Evolutionary conservation across 2,113 vertebrate species (phyloP), one percentile per base, ranked within the genome.

Genomic region (Lates calcarifer): DNA sequence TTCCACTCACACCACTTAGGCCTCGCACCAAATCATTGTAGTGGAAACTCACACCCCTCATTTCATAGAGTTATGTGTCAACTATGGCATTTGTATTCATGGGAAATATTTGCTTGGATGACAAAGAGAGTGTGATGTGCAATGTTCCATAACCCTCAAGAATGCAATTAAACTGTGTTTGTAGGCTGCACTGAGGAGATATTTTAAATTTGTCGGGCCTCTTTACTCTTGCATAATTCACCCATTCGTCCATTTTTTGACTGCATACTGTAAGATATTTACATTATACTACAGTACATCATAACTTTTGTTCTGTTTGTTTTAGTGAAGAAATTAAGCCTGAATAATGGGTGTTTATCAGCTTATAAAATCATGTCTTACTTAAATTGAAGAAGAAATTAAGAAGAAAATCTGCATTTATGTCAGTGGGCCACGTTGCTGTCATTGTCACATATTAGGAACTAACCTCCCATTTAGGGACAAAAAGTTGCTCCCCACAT

Each of bases 31-130:
- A 73, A 81, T 91, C 85, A 88, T 79, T 92, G 89, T 90, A 91
- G 90, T 91, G 83, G 89, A 92, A 92, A 89, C 75, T 83, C 87
- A 89, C 89, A 90, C 83, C 85, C 66, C 56, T 91, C 81, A 87
- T 90, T 90, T 90, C 73, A 85, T 70, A 72, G 28, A 82, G 73
- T 68, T 82, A 88, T 84, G 83, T 82, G 83, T 89, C 79, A 87
- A 78, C 74, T 56, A 51, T 78, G 79, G 79, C 69, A 80, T 83
- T 77, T 74, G 69, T 56, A 79, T 69, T 86, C 84, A 86, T 81
- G 73, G 72, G 74, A 89, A 87, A 81, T 90, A 85, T 63, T 90
- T 89, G 83, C 74, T 83, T 82, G 64, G 66, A 84, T 82, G 78
- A 74, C 72, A 74, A 67, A 82, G 68, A 78, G 73, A 67, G 82